phyloP scores from a whole-genome alignment of 2,113 vertebrate genomes.

The Callithrix jacchus region DNA sequence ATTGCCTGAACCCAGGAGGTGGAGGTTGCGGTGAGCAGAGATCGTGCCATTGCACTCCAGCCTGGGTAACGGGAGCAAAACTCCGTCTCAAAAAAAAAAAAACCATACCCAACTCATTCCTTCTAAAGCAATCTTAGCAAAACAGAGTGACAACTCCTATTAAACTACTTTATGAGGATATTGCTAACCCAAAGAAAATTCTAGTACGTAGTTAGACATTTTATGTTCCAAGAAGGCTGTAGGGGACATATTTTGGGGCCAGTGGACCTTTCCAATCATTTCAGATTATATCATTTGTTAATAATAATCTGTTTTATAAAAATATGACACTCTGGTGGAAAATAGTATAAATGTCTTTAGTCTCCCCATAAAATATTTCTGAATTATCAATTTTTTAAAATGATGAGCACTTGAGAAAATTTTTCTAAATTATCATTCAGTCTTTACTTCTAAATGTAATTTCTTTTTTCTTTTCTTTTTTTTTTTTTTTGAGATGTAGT shows the following conservation, averaged over 20 bases:
- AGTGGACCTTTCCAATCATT: neutral
- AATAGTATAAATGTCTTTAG: neutral
- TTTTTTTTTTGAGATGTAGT: too few relatives aligned
- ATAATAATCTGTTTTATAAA: conserved; percentile 34
- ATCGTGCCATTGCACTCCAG: too few relatives aligned
- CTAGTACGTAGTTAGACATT: conserved; percentile 9
- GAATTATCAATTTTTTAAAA: conserved; percentile 53
- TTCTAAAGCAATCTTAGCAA: conserved; percentile 11
- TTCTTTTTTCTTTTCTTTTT: too few relatives aligned
- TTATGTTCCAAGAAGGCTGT: neutral
- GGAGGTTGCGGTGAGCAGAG: too few relatives aligned
- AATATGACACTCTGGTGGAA: neutral
- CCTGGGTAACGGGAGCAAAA: too few relatives aligned
- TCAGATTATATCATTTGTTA: neutral
- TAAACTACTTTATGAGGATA: neutral
- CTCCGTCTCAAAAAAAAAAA: too few relatives aligned
- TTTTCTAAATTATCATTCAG: conserved; percentile 33
- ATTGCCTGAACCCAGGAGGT: too few relatives aligned
- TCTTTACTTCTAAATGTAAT: conserved; percentile 13
- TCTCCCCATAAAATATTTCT: conserved; percentile 40
- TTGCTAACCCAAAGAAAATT: conserved; percentile 39
- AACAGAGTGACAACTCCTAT: neutral
- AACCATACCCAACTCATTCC: neutral
- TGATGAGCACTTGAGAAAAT: conserved; percentile 24
- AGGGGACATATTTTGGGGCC: neutral